Evolutionary conservation across 1,140 invertebrate genomes (phyloP).

Genomic region (Drosophila persimilis): DNA sequence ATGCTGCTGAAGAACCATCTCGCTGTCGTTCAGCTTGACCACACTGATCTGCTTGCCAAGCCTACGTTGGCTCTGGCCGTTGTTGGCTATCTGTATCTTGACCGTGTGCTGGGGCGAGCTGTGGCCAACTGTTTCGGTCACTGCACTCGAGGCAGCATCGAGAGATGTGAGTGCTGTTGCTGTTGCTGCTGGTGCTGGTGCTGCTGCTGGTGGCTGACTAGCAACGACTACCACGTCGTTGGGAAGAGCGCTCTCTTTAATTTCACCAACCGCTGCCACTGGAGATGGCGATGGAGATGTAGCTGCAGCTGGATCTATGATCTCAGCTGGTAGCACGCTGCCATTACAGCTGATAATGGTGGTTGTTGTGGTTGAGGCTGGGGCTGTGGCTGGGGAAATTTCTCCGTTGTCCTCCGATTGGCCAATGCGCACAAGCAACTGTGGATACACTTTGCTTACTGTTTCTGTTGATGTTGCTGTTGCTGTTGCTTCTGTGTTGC

Average conservation of each 20-base stretch:
- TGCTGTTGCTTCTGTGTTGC: slow-evolving; percentile 37
- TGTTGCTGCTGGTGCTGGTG: slow-evolving; percentile 32
- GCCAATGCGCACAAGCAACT: slow-evolving; percentile 65
- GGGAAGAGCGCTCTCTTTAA: slow-evolving; percentile 42
- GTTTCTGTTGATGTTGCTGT: slow-evolving; percentile 29
- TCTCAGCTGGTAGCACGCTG: slow-evolving; percentile 48
- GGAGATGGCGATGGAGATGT: not conserved
- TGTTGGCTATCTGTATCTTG: slow-evolving; percentile 77
- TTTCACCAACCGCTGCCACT: slow-evolving; percentile 24
- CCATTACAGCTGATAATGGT: slow-evolving; percentile 77
- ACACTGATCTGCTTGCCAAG: slow-evolving; percentile 70
- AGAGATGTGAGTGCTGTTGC: slow-evolving; percentile 28
- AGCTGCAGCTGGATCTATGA: slow-evolving; percentile 12
- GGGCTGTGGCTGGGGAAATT: slow-evolving; percentile 22
- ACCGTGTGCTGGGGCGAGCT: slow-evolving; percentile 61
- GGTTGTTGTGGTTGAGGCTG: slow-evolving; percentile 11
- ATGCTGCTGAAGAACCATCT: slow-evolving; percentile 40
- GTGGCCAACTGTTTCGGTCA: slow-evolving; percentile 58
- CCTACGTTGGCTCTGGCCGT: slow-evolving; percentile 39
- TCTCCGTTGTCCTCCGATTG: slow-evolving; percentile 53
- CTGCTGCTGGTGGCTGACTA: slow-evolving; percentile 43
- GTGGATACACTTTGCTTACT: slow-evolving; percentile 62
- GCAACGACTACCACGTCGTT: slow-evolving; percentile 12
- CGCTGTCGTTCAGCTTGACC: slow-evolving; percentile 62
- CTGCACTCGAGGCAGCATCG: slow-evolving; percentile 40